Evolutionary conservation across 2,888 invertebrate genomes (phyloP).

Genomic region (Meghimatium bilineatum): DNA sequence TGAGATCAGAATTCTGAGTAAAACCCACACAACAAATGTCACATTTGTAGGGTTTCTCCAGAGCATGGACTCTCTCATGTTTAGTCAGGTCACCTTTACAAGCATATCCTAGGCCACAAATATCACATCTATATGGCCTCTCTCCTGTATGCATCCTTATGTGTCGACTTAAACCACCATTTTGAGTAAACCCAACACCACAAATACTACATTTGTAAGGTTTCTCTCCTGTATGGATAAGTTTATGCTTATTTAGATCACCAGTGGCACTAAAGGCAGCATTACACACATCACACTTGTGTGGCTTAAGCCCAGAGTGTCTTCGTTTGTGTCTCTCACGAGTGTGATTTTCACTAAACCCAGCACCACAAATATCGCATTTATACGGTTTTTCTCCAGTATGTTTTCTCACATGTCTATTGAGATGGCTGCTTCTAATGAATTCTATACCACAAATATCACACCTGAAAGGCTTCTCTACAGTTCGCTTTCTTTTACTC

Average conservation of each 20-base stretch:
- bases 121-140: slow-evolving; percentile 5
- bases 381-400: slow-evolving; percentile 43
- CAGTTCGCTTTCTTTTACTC: neutral
- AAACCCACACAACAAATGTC: slow-evolving; percentile 39
- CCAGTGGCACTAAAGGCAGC: neutral
- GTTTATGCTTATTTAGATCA: slow-evolving; percentile 43
- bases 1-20: slow-evolving; percentile 33
- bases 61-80: slow-evolving; percentile 45
- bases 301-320: neutral
- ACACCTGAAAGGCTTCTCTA: slow-evolving; percentile 21
- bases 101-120: slow-evolving; percentile 28
- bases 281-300: slow-evolving; percentile 5
- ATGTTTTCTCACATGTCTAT: slow-evolving; percentile 42
- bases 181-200: slow-evolving; percentile 10
- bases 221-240: slow-evolving; percentile 42
- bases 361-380: slow-evolving; percentile 31
- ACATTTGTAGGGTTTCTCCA: slow-evolving; percentile 41
- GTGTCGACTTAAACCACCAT: slow-evolving; percentile 17
- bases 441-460: slow-evolving; percentile 21
- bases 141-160: slow-evolving; percentile 1
- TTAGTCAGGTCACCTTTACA: slow-evolving; percentile 4
- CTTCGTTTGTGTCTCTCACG: neutral
- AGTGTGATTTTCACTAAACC: slow-evolving; percentile 1
- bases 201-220: slow-evolving; percentile 45
- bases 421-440: slow-evolving; percentile 22